A percentile compares a stretch with the other conserved stretches of the same genome.
Conservation (phyloP, 2,113 vertebrate genomes). For the Tiliqua scincoides region DNA sequence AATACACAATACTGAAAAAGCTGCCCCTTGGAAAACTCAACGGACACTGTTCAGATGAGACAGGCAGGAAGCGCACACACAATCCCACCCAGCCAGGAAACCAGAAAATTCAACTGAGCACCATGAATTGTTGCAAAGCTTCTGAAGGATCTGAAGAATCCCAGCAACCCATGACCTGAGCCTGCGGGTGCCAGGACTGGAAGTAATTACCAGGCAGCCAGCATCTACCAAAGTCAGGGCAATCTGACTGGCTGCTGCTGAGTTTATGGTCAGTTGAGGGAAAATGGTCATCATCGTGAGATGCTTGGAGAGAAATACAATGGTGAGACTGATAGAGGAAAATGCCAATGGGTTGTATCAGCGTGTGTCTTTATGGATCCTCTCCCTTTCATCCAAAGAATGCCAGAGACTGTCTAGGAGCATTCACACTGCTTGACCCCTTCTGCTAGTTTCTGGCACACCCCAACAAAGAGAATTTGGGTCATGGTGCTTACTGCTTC, state of each 20-base stretch:
- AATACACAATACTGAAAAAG: fast-evolving
- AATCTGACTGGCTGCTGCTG: not conserved
- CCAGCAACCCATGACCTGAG: no score
- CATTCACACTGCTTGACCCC: not conserved
- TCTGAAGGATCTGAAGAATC: not conserved
- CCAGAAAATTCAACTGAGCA: not conserved
- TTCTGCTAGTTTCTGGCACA: not conserved
- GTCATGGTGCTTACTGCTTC: not conserved
- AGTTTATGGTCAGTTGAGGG: not conserved
- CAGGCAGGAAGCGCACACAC: not conserved
- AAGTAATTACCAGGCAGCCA: no score
- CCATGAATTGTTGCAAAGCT: no score
- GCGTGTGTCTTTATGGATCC: no score
- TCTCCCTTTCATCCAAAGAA: not conserved
- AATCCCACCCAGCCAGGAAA: not conserved
- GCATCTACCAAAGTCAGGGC: no score
- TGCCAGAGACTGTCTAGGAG: not conserved
- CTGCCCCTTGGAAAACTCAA: not conserved
- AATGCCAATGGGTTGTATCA: no score
- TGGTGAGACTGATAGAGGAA: no score
- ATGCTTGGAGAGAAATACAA: not conserved
- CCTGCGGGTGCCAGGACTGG: no score
- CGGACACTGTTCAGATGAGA: not conserved
- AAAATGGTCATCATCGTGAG: not conserved
- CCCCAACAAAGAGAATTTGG: not conserved